Evolutionary conservation across 2,797 vertebrate species (phyloP).

Genomic region (Pseudocheirus occidentalis): DNA sequence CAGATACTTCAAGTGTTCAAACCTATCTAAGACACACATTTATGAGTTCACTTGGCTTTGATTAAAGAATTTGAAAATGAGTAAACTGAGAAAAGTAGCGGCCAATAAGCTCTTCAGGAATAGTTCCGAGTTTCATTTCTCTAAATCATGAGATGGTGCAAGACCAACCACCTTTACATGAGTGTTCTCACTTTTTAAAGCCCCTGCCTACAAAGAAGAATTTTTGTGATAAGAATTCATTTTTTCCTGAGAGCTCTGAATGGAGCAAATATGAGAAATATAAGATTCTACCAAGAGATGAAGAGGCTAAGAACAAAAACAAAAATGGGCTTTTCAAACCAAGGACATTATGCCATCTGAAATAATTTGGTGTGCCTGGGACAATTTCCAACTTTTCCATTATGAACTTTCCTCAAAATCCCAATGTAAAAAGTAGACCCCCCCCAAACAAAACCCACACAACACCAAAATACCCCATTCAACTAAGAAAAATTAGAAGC

Average conservation of each 20-base stretch:
- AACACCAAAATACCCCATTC: constrained; percentile 40
- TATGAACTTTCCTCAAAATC: neutral
- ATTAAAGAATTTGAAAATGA: constrained; percentile 19
- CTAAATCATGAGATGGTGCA: neutral
- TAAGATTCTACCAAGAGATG: constrained; percentile 35
- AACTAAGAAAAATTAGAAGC: constrained; percentile 72
- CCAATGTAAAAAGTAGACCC: neutral
- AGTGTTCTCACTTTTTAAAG: neutral
- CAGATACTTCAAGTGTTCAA: constrained; percentile 33
- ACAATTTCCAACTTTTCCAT: neutral
- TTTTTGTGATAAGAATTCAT: constrained; percentile 1
- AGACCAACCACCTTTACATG: neutral
- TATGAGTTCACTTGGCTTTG: constrained; percentile 4
- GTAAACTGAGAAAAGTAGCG: neutral
- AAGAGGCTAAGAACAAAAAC: neutral
- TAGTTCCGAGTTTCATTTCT: constrained; percentile 1
- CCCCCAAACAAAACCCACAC: constrained; percentile 26
- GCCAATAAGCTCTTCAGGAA: neutral
- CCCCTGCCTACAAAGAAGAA: neutral
- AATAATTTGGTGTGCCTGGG: neutral
- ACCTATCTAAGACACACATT: constrained; percentile 10
- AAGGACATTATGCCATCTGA: neutral
- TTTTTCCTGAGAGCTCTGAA: constrained; percentile 37
- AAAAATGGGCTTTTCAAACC: neutral
- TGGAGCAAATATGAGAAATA: constrained; percentile 29